A percentile compares a stretch with the other conserved stretches of the same genome.
phyloP scores from a whole-genome alignment of 2,113 vertebrate species.

The Herpetotheres cachinnans region DNA sequence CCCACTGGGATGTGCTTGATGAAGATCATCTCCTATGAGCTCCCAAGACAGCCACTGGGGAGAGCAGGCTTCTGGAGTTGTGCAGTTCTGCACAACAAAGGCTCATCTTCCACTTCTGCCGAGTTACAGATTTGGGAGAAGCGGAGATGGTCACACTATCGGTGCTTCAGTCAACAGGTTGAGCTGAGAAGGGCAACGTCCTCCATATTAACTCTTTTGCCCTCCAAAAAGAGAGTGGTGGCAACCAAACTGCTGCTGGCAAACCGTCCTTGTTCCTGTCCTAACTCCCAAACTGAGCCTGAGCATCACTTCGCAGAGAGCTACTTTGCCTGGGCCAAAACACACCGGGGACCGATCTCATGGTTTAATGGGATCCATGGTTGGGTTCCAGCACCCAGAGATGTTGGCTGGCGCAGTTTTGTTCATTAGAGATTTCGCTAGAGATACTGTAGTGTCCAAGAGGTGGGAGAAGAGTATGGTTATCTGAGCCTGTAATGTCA shows the following conservation, averaged over 20 bases:
- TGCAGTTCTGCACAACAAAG: accelerated
- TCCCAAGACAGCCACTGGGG: background rate
- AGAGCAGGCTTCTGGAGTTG: background rate
- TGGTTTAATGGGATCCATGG: background rate
- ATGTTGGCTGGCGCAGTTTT: background rate
- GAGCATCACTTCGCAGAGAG: background rate
- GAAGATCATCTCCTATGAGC: background rate
- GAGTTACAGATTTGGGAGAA: background rate
- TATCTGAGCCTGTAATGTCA: background rate
- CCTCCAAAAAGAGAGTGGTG: background rate
- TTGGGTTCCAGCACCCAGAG: background rate
- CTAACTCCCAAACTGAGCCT: background rate
- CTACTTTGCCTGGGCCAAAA: background rate
- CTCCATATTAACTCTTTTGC: background rate
- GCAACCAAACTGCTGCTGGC: background rate
- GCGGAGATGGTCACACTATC: background rate
- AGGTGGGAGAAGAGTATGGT: background rate
- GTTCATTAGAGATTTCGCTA: background rate
- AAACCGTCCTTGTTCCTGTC: background rate
- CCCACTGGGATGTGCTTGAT: background rate
- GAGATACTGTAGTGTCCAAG: background rate
- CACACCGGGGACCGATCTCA: background rate
- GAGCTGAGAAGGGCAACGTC: background rate
- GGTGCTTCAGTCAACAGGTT: background rate
- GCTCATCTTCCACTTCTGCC: background rate